Base-by-base conservation (phyloP, 2,113 vertebrate genomes). In the Accipiter virgatus region DNA sequence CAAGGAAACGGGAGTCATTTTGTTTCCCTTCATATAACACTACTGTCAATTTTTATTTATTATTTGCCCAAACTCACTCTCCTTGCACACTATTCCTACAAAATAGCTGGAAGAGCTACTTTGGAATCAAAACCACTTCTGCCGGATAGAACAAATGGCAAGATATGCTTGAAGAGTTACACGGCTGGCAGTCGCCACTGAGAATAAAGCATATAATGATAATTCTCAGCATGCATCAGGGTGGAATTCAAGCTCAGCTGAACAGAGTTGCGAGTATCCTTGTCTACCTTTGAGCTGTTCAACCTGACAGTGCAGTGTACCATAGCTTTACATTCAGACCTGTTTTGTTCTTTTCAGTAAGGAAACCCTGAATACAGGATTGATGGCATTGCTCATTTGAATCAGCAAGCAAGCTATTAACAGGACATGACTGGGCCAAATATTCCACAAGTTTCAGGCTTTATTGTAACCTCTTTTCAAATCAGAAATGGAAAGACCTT, bases 231-330 rank as follows among this genome's bases (percentile, higher is more conserved):
- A 73, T 78, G 85, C 42, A 71, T 66, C 81, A 92, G 81, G 38
- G 36, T 91, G 53, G 61, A 95, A 96, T 91, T 94, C 71, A 95
- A 88, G 77, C 86, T 93, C 70, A 96, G 93, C 72, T 94, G 90
- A 95, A 93, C 70, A 80, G 87, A 91, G 56, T 96, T 95, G n/a
- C 88, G 94, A 82, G 79, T 88, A 96, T 45, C 48, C 67, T 94
- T 94, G 88, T 82, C 92, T 88, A 91, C 67, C 42, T 97, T 86
- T 95, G 66, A 94, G 74, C 81, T 70, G 62, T 86, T 93, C 90
- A 94, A 8, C 67, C 71, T 92, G 90, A 90, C 92, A 92, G 81
- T 87, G 79, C 67, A 88, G 42, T 66, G 71, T 83, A 88, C 66
- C 48, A 90, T 61, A 88, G 78, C 90, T 94, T 83, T 94, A 86